Evolutionary conservation across 2,797 vertebrate genomes (phyloP).

Genomic region (Leptatherina wallacei): DNA sequence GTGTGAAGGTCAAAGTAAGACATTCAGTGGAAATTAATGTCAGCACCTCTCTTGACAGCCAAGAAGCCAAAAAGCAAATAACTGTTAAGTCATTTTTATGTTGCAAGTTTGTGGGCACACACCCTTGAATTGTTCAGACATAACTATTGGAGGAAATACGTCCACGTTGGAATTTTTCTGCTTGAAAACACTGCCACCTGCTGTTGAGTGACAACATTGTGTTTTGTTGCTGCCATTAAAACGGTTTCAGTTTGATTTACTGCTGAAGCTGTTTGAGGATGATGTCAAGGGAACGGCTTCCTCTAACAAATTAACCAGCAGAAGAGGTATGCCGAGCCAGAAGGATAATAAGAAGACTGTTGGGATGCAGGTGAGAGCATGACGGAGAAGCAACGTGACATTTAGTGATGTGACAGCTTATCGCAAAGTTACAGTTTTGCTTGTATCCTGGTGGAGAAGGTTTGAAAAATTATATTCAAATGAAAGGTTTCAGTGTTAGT

Average conservation of each 20-base stretch:
- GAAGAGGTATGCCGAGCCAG: conserved; percentile 77
- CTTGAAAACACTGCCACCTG: conserved; percentile 70
- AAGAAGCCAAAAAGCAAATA: conserved; percentile 1
- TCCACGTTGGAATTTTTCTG: neutral
- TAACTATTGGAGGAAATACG: conserved; percentile 62
- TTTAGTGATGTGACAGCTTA: neutral
- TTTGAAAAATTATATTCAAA: neutral
- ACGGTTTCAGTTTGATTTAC: conserved; percentile 87
- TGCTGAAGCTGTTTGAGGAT: conserved; percentile 91
- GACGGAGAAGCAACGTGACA: neutral
- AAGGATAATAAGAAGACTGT: conserved; percentile 94
- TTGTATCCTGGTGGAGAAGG: neutral
- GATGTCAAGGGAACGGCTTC: conserved; percentile 84
- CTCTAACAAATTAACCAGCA: conserved; percentile 75
- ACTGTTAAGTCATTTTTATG: conserved; percentile 20
- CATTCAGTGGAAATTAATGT: conserved; percentile 16
- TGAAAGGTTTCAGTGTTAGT: neutral
- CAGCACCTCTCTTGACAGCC: neutral
- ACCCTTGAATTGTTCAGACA: conserved; percentile 66
- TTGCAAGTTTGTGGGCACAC: conserved; percentile 50
- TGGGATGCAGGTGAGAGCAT: conserved; percentile 91
- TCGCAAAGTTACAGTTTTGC: neutral
- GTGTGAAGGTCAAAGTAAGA: neutral
- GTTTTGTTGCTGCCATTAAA: neutral
- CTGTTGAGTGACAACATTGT: conserved; percentile 46